Base-by-base conservation (phyloP, 1,140 invertebrate genomes). In the Antheraea pernyi region DNA sequence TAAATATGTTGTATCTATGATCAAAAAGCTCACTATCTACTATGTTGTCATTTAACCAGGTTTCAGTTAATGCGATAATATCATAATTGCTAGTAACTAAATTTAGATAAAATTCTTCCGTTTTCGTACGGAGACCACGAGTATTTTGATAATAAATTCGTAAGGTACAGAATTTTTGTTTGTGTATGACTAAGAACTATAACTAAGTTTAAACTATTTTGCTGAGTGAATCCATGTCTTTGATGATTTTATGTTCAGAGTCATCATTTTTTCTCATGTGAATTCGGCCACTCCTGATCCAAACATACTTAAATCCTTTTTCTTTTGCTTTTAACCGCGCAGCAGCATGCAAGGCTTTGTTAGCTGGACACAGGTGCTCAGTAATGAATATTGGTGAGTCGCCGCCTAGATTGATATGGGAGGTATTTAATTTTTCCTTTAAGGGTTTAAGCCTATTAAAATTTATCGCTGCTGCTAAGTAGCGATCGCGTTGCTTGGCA, bases 321-420 rank as follows among this genome's bases (percentile, higher is more conserved):
- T 37, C 61, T 37, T 63, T 63, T n/a, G 22, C 61, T n/a, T 30
- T 63, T n/a, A 37, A 16, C 16, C 61, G 10, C 19, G 22, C 61
- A n/a, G 61, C 61, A 37, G 61, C 61, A 63, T 63, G 61, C n/a
- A 63, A 37, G 19, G 61, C 9, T 19, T 37, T 63, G 36, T 63
- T 63, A 5, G 19, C 36, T 36, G 61, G 22, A 13, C 10, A 30
- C 10, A 63, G 61, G 10, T 63, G 61, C 61, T 63, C 61, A 30
- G 36, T 37, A 7, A 63, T 36, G 11, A 11, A 63, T 16, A 63
- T 36, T 16, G 61, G 19, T 10, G 19, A 63, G 10, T 63, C 36
- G 11, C n/a, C 61, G 16, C 61, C 61, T 9, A 63, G 19, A 16
- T 19, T 36, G 19, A 36, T 22, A 37, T 63, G 61, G 37, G 19